These are phyloP conservation scores for Bufo bufo DNA, from an alignment of 2,113 vertebrate species.

Conservation along the genomic window DNA sequence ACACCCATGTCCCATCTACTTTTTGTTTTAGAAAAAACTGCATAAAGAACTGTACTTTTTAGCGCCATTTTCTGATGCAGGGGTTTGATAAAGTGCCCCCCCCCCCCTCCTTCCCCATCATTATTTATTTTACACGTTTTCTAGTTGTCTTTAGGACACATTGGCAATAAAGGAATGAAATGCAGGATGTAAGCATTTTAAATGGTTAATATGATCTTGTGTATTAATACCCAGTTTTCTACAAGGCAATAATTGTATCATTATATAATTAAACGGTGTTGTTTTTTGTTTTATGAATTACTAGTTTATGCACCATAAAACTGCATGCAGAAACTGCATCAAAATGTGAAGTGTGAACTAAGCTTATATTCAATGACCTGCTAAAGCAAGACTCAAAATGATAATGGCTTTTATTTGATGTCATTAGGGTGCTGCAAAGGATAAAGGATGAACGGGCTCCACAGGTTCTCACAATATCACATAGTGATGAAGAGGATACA, in stretches of 20 bases:
- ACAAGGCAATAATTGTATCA: background rate
- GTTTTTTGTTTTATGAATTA: background rate
- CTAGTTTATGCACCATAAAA: background rate
- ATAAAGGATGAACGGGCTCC: constrained; percentile 68
- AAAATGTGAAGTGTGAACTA: background rate
- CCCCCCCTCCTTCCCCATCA: no score
- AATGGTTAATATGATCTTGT: background rate
- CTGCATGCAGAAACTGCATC: background rate
- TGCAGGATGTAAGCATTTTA: background rate
- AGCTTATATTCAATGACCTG: no score
- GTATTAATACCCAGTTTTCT: background rate
- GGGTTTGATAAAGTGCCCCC: no score
- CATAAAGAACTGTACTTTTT: no score
- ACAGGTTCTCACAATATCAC: constrained; percentile 68
- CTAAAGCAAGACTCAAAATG: background rate
- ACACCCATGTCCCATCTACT: no score
- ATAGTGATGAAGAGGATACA: constrained; percentile 66
- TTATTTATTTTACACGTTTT: no score
- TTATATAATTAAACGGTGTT: background rate
- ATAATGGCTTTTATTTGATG: background rate
- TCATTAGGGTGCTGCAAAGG: constrained; percentile 72
- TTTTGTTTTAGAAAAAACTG: no score
- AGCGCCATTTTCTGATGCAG: no score
- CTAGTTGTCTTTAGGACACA: background rate
- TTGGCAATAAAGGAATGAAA: background rate